Conservation (phyloP, 2,888 invertebrate genomes). For the Volucella zonaria region DNA sequence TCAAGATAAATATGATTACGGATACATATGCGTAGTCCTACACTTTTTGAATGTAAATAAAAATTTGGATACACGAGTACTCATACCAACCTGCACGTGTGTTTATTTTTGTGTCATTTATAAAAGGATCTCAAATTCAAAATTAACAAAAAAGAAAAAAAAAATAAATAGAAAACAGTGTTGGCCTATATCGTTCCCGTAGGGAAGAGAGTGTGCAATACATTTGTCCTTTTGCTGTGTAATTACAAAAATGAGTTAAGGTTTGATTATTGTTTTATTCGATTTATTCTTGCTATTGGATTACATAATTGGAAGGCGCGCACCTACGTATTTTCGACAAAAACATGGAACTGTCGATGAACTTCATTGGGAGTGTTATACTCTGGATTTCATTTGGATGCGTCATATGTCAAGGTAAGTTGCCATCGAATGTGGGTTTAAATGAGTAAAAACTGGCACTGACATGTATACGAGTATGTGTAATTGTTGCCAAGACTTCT, state of each 20-base stretch:
- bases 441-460: too few relatives aligned
- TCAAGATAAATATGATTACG: constrained; percentile 28
- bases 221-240: constrained; percentile 18
- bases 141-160: not conserved
- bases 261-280: not conserved
- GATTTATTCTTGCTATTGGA: constrained; percentile 46
- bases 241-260: constrained; percentile 52
- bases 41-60: constrained; percentile 31
- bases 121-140: too few relatives aligned
- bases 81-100: not conserved
- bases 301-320: constrained; percentile 50
- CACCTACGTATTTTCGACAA: constrained; percentile 9
- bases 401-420: constrained; percentile 67
- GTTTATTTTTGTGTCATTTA: constrained; percentile 13
- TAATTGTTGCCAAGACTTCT: too few relatives aligned
- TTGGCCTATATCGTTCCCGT: constrained; percentile 2
- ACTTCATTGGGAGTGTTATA: constrained; percentile 41
- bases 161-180: not conserved
- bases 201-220: constrained; percentile 12
- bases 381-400: constrained; percentile 65
- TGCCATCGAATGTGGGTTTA: not conserved
- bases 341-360: constrained; percentile 56
- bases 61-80: not conserved
- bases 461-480: too few relatives aligned
- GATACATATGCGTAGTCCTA: constrained; percentile 25